Base-by-base conservation (phyloP, 2,113 vertebrate species). In the Eidolon helvum region DNA sequence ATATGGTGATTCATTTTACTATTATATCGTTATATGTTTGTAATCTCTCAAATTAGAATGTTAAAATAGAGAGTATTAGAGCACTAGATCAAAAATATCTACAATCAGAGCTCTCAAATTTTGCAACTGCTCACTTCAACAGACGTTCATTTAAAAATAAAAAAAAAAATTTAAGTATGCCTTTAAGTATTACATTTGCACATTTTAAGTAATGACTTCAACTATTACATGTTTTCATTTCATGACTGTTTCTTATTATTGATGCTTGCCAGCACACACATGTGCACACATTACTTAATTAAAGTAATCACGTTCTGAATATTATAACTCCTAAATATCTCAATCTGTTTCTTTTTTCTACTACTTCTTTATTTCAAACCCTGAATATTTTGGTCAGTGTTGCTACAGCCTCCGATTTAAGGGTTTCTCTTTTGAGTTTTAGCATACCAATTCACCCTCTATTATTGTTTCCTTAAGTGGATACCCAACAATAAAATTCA, bases 181-280 rank as follows among this genome's bases (percentile, higher is more conserved):
- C 74, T 84, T 95, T 91, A 90, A 74, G 21, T 55, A 83, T 28
- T 57, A 82, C 12, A 57, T 59, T 45, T 92, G 40, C 10, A 61
- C 18, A 71, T 48, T 71, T 93, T 93, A 93, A 93, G 45, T 85
- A 93, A 1, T 63, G 61, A 12, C 68, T 85, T 95, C 87, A 90
- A 69, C 18, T 65, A 84, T 30, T 57, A 83, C 14, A 59, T 38
- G 3, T 87, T 89, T 87, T 89, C 78, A 95, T 53, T 93, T 91
- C 82, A 91, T 40, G 24, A 16, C 38, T 87, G 10, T 15, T 87
- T 87, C 77, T 90, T 87, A 83, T 59, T 78, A 92, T 21, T 26
- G 61, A 91, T 45, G 66, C 69, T 72, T 88, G 38, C 63, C 18
- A 24, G 45, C 28, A 91, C 30, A 45, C 22, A 92, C 4, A 61